Evolutionary conservation across 2,888 invertebrate species (phyloP).

Genomic region (Drosophila mayaguana): DNA sequence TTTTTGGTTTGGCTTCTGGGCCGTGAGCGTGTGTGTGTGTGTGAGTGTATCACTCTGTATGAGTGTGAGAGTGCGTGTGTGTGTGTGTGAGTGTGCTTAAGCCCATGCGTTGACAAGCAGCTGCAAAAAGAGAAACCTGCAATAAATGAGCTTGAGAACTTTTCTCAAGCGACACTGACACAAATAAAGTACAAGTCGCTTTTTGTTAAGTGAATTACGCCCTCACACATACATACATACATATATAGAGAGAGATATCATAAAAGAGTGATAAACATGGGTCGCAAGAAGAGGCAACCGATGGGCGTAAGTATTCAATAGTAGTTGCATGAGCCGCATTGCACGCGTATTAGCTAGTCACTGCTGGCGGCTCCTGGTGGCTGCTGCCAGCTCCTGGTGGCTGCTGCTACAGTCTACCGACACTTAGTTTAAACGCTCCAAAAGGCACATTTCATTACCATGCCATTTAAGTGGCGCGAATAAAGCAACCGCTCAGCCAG

Average conservation of each 20-base stretch:
- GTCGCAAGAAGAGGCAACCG: conserved; percentile 65
- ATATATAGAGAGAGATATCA: conserved; percentile 6
- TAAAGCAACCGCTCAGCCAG: conserved; percentile 34
- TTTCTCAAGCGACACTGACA: conserved; percentile 29
- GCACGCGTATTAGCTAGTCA: conserved; percentile 13
- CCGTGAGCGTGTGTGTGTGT: conserved; percentile 18
- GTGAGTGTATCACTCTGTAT: neutral
- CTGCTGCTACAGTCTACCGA: conserved; percentile 15
- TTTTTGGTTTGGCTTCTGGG: conserved; percentile 62
- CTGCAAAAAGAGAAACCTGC: conserved; percentile 49
- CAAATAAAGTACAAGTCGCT: conserved; percentile 45
- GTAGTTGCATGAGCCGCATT: conserved; percentile 39
- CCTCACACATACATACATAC: conserved; percentile 16
- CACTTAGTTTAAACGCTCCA: conserved; percentile 53
- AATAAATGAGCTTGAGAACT: conserved; percentile 58
- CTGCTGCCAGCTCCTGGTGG: no score
- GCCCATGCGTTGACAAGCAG: conserved; percentile 45
- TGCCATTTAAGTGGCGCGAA: conserved; percentile 61
- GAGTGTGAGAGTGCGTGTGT: conserved; percentile 6
- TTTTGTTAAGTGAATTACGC: conserved; percentile 59
- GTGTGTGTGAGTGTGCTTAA: conserved; percentile 35
- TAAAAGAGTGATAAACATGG: conserved; percentile 50
- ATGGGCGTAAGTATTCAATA: conserved; percentile 68
- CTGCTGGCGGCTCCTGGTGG: conserved; percentile 10
- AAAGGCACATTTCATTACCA: conserved; percentile 58